phyloP scores from a whole-genome alignment of 2,888 invertebrate genomes.

The Caenorhabditis angaria region DNA sequence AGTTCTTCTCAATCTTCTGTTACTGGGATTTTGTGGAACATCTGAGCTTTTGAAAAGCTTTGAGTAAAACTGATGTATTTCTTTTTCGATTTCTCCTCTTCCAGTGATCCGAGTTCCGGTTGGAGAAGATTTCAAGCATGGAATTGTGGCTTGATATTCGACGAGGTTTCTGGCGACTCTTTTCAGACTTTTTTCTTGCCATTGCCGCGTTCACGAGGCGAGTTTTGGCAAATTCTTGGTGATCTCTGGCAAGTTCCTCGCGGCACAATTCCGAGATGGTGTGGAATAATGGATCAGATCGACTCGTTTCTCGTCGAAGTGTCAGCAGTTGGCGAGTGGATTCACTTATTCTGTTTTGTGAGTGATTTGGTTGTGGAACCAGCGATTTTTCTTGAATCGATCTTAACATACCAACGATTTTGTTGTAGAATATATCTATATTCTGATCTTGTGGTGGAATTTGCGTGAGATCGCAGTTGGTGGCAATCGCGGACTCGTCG shows the following conservation, averaged over 20 bases:
- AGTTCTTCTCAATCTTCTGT: not conserved
- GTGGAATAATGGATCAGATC: constrained; percentile 3
- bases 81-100: not conserved
- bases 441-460: not conserved
- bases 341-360: not conserved
- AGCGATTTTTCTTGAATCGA: not conserved
- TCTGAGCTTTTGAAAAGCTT: too few species aligned
- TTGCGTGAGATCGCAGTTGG: too few species aligned
- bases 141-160: not conserved
- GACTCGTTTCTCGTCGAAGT: not conserved
- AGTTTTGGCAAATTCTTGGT: constrained; percentile 1
- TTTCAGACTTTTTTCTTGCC: not conserved
- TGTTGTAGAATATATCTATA: not conserved
- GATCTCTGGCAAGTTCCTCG: constrained; percentile 7
- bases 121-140: not conserved
- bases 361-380: not conserved
- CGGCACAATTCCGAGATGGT: not conserved
- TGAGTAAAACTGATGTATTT: too few species aligned
- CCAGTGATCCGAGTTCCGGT: constrained; percentile 6
- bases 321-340: not conserved
- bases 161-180: too few species aligned
- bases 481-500: not conserved
- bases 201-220: constrained; percentile 1
- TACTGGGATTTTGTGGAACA: not conserved
- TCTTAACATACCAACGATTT: not conserved